phyloP scores from a whole-genome alignment of 2,797 vertebrate genomes.

The Eupleurogrammus muticus region DNA sequence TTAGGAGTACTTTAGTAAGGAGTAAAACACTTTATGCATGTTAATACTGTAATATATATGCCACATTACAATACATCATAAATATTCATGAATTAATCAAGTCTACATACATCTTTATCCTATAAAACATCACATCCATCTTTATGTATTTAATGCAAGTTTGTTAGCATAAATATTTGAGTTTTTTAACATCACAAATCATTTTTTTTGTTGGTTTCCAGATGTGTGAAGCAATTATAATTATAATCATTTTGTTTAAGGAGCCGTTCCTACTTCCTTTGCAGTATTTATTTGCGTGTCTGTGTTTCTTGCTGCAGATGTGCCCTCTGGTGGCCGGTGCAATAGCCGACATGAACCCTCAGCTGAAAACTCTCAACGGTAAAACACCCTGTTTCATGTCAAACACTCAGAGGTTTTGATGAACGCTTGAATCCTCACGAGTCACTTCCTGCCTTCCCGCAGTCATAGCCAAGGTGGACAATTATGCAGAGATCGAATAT shows the following conservation, averaged over 20 bases:
- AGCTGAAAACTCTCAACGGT: constrained; percentile 84
- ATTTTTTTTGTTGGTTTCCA: too few relatives aligned
- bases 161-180: too few relatives aligned
- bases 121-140: too few relatives aligned
- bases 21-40: too few relatives aligned
- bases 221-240: too few relatives aligned
- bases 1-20: too few relatives aligned
- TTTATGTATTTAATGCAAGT: too few relatives aligned
- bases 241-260: neutral
- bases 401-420: neutral
- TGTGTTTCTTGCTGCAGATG: constrained; percentile 74
- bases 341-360: constrained; percentile 75
- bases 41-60: too few relatives aligned
- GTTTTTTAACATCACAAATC: too few relatives aligned
- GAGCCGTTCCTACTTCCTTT: neutral
- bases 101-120: too few relatives aligned
- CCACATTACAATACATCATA: too few relatives aligned
- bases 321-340: constrained; percentile 77
- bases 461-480: constrained; percentile 82
- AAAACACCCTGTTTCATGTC: constrained; percentile 26
- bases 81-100: too few relatives aligned
- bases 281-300: neutral
- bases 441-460: constrained; percentile 7
- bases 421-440: neutral
- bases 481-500: constrained; percentile 83